Evolutionary conservation across 2,888 invertebrate genomes (phyloP).

Genomic region (Zelleria hepariella): DNA sequence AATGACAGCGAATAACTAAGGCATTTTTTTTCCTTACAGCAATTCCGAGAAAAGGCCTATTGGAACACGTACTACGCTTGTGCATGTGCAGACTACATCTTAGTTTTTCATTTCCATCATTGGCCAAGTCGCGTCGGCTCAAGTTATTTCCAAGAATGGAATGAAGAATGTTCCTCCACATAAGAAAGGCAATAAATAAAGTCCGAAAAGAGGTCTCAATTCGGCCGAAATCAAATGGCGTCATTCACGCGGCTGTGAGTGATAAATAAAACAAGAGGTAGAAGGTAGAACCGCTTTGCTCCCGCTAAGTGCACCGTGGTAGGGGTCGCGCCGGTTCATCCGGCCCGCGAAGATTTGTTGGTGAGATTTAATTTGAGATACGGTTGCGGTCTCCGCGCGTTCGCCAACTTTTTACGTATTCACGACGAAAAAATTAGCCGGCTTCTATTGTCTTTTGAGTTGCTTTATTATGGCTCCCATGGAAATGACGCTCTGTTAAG

Average conservation of each 20-base stretch:
- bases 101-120: too few relatives aligned
- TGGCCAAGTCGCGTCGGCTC: too few relatives aligned
- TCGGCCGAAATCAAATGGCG: not conserved
- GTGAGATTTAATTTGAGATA: conserved; percentile 69
- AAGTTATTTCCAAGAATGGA: too few relatives aligned
- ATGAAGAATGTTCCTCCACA: too few relatives aligned
- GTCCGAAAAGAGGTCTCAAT: too few relatives aligned
- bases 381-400: conserved; percentile 51
- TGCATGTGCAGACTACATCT: too few relatives aligned
- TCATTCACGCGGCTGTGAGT: conserved; percentile 4
- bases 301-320: conserved; percentile 9
- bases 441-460: conserved; percentile 25
- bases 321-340: conserved; percentile 29
- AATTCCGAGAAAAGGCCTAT: too few relatives aligned
- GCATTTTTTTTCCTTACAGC: too few relatives aligned
- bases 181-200: too few relatives aligned
- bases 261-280: conserved; percentile 9
- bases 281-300: conserved; percentile 12
- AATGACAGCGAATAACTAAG: too few relatives aligned
- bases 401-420: conserved; percentile 55
- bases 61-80: too few relatives aligned
- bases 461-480: not conserved
- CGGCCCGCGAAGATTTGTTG: conserved; percentile 60
- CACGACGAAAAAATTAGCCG: conserved; percentile 29
- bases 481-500: not conserved